Evolutionary conservation across 1,140 invertebrate genomes (phyloP).

Genomic region (Brachionus rubens): DNA sequence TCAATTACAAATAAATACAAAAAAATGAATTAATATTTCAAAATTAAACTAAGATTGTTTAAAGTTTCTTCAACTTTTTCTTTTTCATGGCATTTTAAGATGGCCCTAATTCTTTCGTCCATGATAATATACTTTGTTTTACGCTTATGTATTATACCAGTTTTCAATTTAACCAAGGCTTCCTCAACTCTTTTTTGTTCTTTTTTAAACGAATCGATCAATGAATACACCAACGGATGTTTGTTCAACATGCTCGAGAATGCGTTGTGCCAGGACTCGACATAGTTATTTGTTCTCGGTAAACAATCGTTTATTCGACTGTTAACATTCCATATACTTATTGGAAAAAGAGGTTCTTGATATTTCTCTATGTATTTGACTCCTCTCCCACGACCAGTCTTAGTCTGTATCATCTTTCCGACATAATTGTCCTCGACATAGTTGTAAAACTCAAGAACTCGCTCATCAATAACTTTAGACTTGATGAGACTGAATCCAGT

Average conservation of each 20-base stretch:
- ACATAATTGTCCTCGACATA: not conserved
- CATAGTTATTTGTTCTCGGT: not conserved
- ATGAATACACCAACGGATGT: not conserved
- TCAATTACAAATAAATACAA: too few species aligned
- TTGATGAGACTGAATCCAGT: not conserved
- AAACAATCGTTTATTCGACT: not conserved
- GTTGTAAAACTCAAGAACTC: not conserved
- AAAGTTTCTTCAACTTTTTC: too few species aligned
- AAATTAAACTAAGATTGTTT: too few species aligned
- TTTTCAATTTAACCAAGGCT: too few species aligned
- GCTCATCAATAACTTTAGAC: not conserved
- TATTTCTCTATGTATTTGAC: not conserved
- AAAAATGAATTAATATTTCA: too few species aligned
- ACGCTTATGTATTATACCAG: too few species aligned
- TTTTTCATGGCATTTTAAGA: too few species aligned
- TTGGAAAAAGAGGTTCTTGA: not conserved
- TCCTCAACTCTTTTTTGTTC: not conserved
- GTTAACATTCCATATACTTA: not conserved
- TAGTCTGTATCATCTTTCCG: not conserved
- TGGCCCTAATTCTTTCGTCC: too few species aligned
- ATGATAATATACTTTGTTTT: too few species aligned
- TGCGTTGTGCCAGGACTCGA: not conserved
- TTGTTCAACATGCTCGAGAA: not conserved
- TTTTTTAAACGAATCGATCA: not conserved
- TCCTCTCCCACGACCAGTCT: not conserved